phyloP scores from a whole-genome alignment of 2,113 vertebrate species.

The Periophthalmodon schlosseri region DNA sequence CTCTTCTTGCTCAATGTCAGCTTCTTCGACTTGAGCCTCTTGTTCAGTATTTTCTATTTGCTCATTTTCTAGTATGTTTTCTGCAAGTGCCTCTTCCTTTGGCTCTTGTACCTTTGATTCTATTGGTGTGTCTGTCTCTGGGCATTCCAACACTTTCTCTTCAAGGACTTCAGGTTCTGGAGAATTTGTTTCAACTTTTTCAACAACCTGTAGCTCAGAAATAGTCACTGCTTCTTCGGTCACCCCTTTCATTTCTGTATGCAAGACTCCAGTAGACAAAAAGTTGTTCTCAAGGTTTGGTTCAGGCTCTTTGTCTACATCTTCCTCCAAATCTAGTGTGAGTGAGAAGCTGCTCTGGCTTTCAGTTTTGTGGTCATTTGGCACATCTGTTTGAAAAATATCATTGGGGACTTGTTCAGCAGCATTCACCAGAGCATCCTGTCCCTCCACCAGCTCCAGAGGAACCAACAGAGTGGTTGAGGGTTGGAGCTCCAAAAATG shows the following conservation, averaged over 20 bases:
- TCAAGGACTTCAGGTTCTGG: constrained; percentile 2
- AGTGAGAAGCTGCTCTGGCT: constrained; percentile 83
- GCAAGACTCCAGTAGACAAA: background rate
- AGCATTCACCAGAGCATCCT: constrained; percentile 69
- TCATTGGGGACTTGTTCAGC: constrained; percentile 68
- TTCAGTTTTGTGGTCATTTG: constrained; percentile 69
- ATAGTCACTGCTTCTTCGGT: constrained; percentile 14
- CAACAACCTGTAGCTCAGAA: constrained; percentile 20
- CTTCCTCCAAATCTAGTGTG: constrained; percentile 86
- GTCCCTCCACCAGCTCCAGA: constrained; percentile 74
- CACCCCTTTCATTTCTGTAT: constrained; percentile 6
- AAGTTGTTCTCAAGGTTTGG: constrained; percentile 31
- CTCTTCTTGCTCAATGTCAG: constrained; percentile 4
- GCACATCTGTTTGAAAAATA: constrained; percentile 59
- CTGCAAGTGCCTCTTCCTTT: constrained; percentile 17
- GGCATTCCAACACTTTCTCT: background rate
- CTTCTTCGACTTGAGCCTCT: constrained; percentile 6
- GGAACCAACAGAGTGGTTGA: constrained; percentile 77
- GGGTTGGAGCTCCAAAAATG: constrained; percentile 75
- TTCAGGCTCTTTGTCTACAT: constrained; percentile 27
- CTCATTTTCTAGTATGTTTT: constrained; percentile 10
- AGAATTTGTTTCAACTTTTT: constrained; percentile 3
- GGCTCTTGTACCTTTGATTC: background rate
- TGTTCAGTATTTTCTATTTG: constrained; percentile 8
- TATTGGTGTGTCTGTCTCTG: background rate